These are phyloP conservation scores for Aythya baeri DNA, from an alignment of 2,113 vertebrate genomes.

Conservation along the genomic window DNA sequence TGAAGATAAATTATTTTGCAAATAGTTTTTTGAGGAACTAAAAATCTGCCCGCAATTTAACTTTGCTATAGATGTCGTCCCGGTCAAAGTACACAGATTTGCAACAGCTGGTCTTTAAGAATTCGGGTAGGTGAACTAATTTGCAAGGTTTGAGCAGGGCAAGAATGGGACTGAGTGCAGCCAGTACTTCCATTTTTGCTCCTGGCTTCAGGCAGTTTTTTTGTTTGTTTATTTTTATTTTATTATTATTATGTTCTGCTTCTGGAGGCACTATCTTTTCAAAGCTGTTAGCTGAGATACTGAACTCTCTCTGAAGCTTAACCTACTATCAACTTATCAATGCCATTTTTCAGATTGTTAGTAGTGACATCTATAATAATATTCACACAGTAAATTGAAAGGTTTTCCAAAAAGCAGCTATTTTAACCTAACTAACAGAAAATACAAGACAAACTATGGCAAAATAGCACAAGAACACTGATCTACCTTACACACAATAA, in stretches of 20 bases:
- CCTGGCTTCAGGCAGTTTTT: neutral
- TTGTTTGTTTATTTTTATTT: neutral
- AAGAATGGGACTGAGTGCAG: neutral
- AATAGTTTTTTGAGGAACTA: slow-evolving; percentile 17
- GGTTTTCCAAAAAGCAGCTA: neutral
- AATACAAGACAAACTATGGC: neutral
- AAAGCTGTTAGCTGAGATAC: neutral
- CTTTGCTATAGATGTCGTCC: neutral
- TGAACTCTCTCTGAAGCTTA: neutral
- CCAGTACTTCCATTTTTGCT: neutral
- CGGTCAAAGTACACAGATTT: neutral
- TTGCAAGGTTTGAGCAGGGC: neutral
- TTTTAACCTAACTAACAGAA: neutral
- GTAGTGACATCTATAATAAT: neutral
- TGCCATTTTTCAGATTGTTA: neutral
- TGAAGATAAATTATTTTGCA: slow-evolving; percentile 48
- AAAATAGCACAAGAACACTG: rapidly evolving
- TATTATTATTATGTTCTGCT: neutral
- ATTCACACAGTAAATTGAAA: neutral
- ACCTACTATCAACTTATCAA: neutral
- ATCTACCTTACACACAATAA: neutral
- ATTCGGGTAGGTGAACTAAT: neutral
- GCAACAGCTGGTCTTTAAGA: neutral
- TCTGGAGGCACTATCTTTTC: neutral
- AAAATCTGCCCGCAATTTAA: neutral